These are phyloP conservation scores for Myiozetetes cayanensis DNA, from an alignment of 2,113 vertebrate genomes.

Conservation along the genomic window DNA sequence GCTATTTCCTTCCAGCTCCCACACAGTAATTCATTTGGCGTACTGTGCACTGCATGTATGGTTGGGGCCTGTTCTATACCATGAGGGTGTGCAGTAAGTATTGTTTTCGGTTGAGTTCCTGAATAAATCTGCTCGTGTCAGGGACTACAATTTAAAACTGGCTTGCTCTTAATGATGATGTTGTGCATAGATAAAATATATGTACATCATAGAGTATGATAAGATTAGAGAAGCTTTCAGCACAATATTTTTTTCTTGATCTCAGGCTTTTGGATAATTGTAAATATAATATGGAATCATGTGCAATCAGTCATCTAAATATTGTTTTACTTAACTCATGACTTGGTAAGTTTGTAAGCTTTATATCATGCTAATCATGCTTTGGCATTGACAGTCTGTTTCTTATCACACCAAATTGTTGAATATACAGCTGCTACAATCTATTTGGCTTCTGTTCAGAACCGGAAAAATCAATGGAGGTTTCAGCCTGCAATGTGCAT, in stretches of 20 bases:
- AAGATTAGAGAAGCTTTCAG: background rate
- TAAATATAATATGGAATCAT: background rate
- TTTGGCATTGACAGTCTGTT: background rate
- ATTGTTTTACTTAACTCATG: background rate
- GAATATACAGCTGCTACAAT: background rate
- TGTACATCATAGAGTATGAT: background rate
- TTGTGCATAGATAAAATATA: background rate
- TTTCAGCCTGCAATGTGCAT: background rate
- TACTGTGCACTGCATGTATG: background rate
- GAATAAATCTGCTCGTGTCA: background rate
- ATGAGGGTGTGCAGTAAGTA: background rate
- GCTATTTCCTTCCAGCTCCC: background rate
- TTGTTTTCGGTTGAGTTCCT: background rate
- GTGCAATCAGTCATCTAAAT: background rate
- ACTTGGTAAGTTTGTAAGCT: background rate
- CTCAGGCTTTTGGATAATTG: background rate
- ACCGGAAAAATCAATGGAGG: background rate
- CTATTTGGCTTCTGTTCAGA: background rate
- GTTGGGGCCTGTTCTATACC: background rate
- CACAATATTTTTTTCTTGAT: background rate
- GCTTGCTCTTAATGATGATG: background rate
- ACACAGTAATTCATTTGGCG: background rate
- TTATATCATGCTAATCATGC: background rate
- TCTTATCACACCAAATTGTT: background rate
- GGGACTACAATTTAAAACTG: background rate